These are phyloP conservation scores for Tetanocera ferruginea DNA, from an alignment of 2,888 invertebrate genomes.

Conservation along the genomic window DNA sequence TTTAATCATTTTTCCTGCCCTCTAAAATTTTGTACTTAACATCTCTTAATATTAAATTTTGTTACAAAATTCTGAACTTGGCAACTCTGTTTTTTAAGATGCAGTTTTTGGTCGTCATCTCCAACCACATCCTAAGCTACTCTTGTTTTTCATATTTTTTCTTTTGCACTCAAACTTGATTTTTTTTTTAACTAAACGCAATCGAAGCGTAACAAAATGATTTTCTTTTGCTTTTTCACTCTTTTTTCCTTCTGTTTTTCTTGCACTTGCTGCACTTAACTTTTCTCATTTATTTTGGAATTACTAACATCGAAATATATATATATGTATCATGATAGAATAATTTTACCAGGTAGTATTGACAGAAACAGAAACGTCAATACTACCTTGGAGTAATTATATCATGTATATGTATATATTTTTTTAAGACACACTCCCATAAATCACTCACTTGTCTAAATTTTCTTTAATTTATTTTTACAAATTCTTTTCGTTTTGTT, in stretches of 20 bases:
- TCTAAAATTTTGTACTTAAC: neutral
- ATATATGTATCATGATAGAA: neutral
- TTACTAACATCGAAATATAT: neutral
- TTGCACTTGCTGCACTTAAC: conserved; percentile 25
- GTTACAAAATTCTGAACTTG: neutral
- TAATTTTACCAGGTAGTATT: neutral
- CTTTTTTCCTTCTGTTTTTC: neutral
- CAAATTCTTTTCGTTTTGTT: neutral
- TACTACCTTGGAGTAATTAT: too few species aligned
- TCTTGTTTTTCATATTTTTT: neutral
- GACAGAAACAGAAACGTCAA: too few species aligned
- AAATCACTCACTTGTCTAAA: too few species aligned
- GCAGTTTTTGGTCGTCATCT: neutral
- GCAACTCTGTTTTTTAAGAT: neutral
- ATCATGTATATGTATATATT: too few species aligned
- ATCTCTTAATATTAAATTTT: neutral
- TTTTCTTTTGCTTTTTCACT: neutral
- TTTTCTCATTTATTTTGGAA: conserved; percentile 21
- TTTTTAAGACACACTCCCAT: neutral
- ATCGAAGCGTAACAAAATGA: conserved; percentile 4
- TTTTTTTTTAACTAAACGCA: neutral
- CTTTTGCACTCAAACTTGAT: neutral
- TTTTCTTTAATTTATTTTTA: neutral
- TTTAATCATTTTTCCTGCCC: neutral
- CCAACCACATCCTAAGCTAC: neutral